Base-by-base conservation (phyloP, 2,113 vertebrate genomes). In the Myiozetetes cayanensis region DNA sequence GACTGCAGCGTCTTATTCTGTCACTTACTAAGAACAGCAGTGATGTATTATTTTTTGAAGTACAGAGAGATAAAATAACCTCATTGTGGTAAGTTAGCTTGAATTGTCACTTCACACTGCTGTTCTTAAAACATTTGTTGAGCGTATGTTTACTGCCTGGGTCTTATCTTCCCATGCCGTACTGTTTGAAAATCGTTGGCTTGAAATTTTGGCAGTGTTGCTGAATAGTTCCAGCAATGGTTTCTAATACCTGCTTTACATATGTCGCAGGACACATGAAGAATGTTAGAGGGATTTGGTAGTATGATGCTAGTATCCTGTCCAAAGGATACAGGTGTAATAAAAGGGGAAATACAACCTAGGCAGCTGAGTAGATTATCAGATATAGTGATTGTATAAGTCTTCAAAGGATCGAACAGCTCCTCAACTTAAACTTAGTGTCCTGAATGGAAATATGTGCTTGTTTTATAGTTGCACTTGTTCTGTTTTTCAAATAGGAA, bases 31-130 rank as follows among this genome's bases (percentile, higher is more conserved):
- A 21, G 46, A 47, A 47, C 46, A 47, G 22, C 46, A 47, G 21
- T 47, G 46, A 47, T 47, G 10, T 22, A 47, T 47, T 80, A 72
- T 80, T 92, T 89, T 87, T 85, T 4, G 2, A 47, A 49, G 83
- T 68, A 81, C 19, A 20, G 58, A 81, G 89, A 94, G 82, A 92
- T 85, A 92, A 92, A 94, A 67, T 90, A 94, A 94, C 92, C 87
- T 71, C 35, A 47, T 63, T 87, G 78, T 59, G 63, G 78, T 92
- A 65, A 90, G 35, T 92, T 81, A 87, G 65, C 35, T 94, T 68
- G 83, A 77, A 63, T 87, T 87, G 89, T 90, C 89, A 73, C 94
- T 87, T 94, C 55, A 62, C 3, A 2, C 77, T 77, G 86, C 86
- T 49, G 39, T 90, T 87, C 65, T 87, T 17, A 59, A 90, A 87